Percentiles rank a stretch among this genome's conserved stretches.
Conservation (phyloP, 1,140 invertebrate species). For the Limonius californicus region DNA sequence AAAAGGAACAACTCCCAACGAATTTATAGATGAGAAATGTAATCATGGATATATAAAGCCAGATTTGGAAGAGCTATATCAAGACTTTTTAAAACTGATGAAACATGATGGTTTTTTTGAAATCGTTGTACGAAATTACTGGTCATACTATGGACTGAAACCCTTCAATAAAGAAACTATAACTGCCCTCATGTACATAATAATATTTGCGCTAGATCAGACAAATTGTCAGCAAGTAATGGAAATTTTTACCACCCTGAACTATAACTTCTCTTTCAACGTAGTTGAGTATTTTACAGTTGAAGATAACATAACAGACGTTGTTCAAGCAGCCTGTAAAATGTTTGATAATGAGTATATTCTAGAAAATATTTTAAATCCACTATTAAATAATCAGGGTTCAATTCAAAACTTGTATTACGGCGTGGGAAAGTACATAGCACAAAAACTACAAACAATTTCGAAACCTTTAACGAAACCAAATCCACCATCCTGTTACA, state of each 20-base stretch:
- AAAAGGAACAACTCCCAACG: background rate
- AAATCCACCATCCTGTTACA: background rate
- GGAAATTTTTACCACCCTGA: constrained; percentile 47
- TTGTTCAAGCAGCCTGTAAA: constrained; percentile 33
- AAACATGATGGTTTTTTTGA: constrained; percentile 26
- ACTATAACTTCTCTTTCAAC: constrained; percentile 36
- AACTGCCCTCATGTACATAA: constrained; percentile 25
- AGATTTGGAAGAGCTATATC: background rate
- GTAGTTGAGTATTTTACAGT: constrained; percentile 44
- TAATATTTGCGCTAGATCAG: constrained; percentile 32
- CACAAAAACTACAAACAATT: background rate
- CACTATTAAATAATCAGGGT: constrained; percentile 48
- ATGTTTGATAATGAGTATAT: constrained; percentile 49
- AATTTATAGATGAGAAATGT: background rate
- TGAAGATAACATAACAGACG: constrained; percentile 29
- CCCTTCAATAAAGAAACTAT: constrained; percentile 33
- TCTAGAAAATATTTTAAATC: constrained; percentile 48
- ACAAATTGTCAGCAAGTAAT: constrained; percentile 34
- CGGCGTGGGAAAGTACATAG: constrained; percentile 19
- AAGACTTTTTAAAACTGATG: constrained; percentile 6
- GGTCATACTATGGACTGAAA: constrained; percentile 20
- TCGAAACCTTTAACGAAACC: constrained; percentile 7
- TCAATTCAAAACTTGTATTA: constrained; percentile 43
- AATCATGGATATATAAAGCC: background rate
- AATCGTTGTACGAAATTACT: constrained; percentile 18